These are phyloP conservation scores for Halcyon malimbica DNA, from an alignment of 2,113 vertebrate genomes.

Conservation along the genomic window DNA sequence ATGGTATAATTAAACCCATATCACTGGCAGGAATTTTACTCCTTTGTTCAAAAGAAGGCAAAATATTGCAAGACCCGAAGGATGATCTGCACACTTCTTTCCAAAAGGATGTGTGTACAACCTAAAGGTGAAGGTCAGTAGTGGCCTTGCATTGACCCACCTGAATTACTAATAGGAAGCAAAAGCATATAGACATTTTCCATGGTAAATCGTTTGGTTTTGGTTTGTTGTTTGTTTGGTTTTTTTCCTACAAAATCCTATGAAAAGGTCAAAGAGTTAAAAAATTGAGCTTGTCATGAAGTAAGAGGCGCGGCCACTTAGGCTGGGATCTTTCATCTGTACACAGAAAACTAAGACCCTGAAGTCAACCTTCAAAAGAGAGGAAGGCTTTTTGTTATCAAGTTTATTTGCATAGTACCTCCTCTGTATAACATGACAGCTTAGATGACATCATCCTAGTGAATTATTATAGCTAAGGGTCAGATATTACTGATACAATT, in stretches of 20 bases:
- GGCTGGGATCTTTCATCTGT: neutral
- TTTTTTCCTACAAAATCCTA: neutral
- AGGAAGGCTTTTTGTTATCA: slow-evolving; percentile 34
- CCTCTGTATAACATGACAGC: neutral
- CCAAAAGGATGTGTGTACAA: neutral
- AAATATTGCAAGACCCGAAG: neutral
- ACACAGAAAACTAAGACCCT: slow-evolving; percentile 4
- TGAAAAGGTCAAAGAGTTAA: neutral
- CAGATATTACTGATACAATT: slow-evolving; percentile 58
- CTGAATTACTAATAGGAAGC: neutral
- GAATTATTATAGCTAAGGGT: slow-evolving; percentile 64
- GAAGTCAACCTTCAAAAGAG: slow-evolving; percentile 44
- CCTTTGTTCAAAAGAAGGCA: neutral
- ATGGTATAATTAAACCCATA: neutral
- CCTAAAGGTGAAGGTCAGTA: neutral
- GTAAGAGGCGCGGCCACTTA: neutral
- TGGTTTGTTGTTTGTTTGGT: too few relatives aligned
- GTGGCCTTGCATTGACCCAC: neutral
- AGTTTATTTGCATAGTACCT: slow-evolving; percentile 49
- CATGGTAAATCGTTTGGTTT: neutral
- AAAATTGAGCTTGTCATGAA: neutral
- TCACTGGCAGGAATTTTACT: neutral
- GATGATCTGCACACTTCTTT: neutral
- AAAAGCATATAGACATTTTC: neutral
- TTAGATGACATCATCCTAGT: slow-evolving; percentile 40